phyloP scores from a whole-genome alignment of 2,888 invertebrate genomes.

The Drosophila algonquin region DNA sequence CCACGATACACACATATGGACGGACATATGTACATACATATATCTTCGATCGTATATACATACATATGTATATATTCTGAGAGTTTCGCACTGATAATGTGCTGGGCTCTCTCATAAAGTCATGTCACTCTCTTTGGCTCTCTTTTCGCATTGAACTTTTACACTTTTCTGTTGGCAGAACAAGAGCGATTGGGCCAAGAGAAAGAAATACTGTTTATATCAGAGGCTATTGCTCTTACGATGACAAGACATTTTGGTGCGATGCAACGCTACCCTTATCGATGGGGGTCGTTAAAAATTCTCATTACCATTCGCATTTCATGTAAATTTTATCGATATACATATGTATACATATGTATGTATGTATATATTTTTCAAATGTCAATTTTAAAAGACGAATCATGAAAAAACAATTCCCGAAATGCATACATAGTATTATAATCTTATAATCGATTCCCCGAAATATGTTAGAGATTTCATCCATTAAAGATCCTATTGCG shows the following conservation, averaged over 20 bases:
- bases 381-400: too few relatives aligned
- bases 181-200: conserved; percentile 22
- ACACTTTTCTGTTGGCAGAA: conserved; percentile 61
- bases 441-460: too few relatives aligned
- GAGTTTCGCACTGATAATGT: neutral
- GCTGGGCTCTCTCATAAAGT: neutral
- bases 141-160: conserved; percentile 63
- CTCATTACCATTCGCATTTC: neutral
- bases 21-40: too few relatives aligned
- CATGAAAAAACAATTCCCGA: neutral
- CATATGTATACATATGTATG: too few relatives aligned
- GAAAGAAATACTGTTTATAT: conserved; percentile 70
- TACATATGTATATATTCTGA: neutral
- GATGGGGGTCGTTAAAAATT: neutral
- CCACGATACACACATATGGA: too few relatives aligned
- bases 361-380: too few relatives aligned
- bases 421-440: too few relatives aligned
- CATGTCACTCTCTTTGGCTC: neutral
- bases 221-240: conserved; percentile 71
- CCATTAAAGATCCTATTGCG: neutral
- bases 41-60: too few relatives aligned
- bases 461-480: too few relatives aligned
- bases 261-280: conserved; percentile 52
- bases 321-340: neutral
- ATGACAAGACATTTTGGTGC: conserved; percentile 69